Evolutionary conservation across 1,140 invertebrate genomes (phyloP).

Genomic region (Nasonia vitripennis): DNA sequence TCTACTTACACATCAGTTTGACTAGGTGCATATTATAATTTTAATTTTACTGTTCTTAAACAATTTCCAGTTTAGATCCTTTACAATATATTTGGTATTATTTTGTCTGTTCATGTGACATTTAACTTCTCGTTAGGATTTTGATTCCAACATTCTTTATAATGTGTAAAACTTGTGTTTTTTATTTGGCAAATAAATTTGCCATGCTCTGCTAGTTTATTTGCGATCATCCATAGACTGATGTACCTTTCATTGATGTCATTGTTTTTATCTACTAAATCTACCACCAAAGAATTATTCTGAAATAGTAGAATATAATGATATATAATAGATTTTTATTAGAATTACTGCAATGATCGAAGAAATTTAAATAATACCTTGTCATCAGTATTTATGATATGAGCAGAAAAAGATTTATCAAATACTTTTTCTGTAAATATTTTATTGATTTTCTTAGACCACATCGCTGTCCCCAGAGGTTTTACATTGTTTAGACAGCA

Average conservation of each 20-base stretch:
- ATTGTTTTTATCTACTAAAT: constrained; percentile 59
- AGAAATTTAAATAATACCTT: constrained; percentile 52
- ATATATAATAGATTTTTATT: constrained; percentile 19
- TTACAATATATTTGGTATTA: too few relatives aligned
- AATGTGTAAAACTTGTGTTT: constrained; percentile 55
- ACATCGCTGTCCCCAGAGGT: constrained; percentile 55
- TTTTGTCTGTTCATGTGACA: background rate
- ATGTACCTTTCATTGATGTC: constrained; percentile 58
- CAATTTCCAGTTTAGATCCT: too few relatives aligned
- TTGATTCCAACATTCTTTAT: constrained; percentile 28
- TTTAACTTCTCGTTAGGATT: background rate
- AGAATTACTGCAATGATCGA: background rate
- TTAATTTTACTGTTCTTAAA: background rate
- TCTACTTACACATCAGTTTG: too few relatives aligned
- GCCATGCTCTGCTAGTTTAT: constrained; percentile 59
- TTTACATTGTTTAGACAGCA: constrained; percentile 65
- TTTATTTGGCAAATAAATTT: constrained; percentile 60
- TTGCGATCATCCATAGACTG: constrained; percentile 62
- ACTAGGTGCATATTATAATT: too few relatives aligned
- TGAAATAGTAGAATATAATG: constrained; percentile 53
- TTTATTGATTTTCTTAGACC: constrained; percentile 53
- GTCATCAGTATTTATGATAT: constrained; percentile 46
- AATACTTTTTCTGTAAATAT: constrained; percentile 53
- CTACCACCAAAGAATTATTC: constrained; percentile 65
- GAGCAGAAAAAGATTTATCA: constrained; percentile 52